These are phyloP conservation scores for Rhinogobio ventralis DNA, from an alignment of 2,797 vertebrate genomes.

Conservation along the genomic window DNA sequence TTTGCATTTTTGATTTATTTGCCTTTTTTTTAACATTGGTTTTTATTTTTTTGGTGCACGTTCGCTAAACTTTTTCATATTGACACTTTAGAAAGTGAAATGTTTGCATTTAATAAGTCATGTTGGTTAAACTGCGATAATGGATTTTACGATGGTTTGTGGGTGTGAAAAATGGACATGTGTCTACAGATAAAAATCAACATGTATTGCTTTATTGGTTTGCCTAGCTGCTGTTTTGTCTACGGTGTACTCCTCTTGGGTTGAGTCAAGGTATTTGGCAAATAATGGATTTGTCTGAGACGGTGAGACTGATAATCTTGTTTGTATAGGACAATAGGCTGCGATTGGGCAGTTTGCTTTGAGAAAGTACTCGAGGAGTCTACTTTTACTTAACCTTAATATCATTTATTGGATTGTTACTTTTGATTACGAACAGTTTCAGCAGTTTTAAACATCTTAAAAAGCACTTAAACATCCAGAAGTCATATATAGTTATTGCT, in stretches of 20 bases:
- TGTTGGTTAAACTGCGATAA: not conserved
- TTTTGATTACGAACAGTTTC: not conserved
- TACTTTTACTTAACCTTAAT: constrained; percentile 38
- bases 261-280: constrained; percentile 47
- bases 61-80: not conserved
- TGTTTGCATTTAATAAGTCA: constrained; percentile 20
- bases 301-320: constrained; percentile 52
- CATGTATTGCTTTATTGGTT: constrained; percentile 40
- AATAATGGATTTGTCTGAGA: constrained; percentile 60
- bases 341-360: constrained; percentile 46
- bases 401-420: not conserved
- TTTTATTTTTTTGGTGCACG: not conserved
- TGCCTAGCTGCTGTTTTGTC: constrained; percentile 53
- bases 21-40: not conserved
- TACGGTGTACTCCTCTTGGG: constrained; percentile 19
- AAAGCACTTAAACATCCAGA: not conserved
- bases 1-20: not conserved
- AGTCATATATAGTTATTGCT: not conserved
- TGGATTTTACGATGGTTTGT: not conserved
- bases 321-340: constrained; percentile 62
- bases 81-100: constrained; percentile 8
- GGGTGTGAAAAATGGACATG: not conserved
- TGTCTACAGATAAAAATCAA: constrained; percentile 35
- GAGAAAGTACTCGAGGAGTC: constrained; percentile 31
- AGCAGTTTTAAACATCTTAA: not conserved